Evolutionary conservation across 2,797 vertebrate species (phyloP).

Genomic region (Peromyscus aztecus): DNA sequence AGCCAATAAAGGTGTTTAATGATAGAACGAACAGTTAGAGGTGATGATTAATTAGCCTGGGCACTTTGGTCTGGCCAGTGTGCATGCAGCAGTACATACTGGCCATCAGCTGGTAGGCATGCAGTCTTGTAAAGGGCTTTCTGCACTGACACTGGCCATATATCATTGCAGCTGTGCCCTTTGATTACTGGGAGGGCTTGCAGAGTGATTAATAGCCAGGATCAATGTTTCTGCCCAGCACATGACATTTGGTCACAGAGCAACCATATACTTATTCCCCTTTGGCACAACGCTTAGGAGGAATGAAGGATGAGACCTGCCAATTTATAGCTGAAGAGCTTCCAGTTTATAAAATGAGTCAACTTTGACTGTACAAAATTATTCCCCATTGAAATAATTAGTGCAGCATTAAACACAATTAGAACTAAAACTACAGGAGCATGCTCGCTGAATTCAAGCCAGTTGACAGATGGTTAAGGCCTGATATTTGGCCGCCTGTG

Average conservation of each 20-base stretch:
- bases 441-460: constrained; percentile 91
- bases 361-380: constrained; percentile 96
- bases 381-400: constrained; percentile 99
- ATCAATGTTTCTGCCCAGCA: constrained; percentile 98
- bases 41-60: constrained; percentile 93
- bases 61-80: constrained; percentile 90
- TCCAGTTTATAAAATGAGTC: constrained; percentile 95
- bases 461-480: constrained; percentile 92
- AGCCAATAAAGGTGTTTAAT: constrained; percentile 93
- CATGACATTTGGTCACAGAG: constrained; percentile 99
- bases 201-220: constrained; percentile 98
- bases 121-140: constrained; percentile 93
- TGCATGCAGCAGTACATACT: constrained; percentile 91
- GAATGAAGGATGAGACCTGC: constrained; percentile 99
- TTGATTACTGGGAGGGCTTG: constrained; percentile 99
- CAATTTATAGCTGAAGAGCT: constrained; percentile 95
- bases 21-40: constrained; percentile 92
- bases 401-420: constrained; percentile 99
- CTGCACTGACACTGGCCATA: constrained; percentile 98
- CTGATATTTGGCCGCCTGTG: constrained; percentile 90
- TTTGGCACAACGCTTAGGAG: constrained; percentile 93
- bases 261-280: constrained; percentile 98
- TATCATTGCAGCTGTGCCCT: constrained; percentile 97
- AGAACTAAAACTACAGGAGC: constrained; percentile 92
- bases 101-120: constrained; percentile 94